phyloP scores from a whole-genome alignment of 2,113 vertebrate species.

The Montifringilla adamsi region DNA sequence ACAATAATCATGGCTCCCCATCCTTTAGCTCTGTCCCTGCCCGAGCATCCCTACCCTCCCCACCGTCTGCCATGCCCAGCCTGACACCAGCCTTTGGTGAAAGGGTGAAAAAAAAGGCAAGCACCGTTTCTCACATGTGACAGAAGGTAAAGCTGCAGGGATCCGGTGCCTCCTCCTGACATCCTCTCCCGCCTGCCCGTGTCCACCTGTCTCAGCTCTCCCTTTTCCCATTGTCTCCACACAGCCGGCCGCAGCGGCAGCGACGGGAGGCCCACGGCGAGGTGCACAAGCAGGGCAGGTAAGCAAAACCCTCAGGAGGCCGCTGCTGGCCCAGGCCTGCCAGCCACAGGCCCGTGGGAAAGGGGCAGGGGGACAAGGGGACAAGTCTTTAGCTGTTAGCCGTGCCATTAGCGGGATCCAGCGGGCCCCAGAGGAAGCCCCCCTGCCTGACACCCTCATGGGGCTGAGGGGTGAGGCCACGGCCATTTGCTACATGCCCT shows the following conservation, averaged over 20 bases:
- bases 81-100: rapidly evolving
- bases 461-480: not conserved
- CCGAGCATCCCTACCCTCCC: rapidly evolving
- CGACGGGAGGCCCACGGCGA: slow-evolving; percentile 75
- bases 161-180: rapidly evolving
- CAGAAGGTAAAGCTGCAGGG: not conserved
- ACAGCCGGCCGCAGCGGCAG: slow-evolving; percentile 65
- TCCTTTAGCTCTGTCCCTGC: not conserved
- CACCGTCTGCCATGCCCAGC: not conserved
- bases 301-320: not conserved
- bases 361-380: not conserved
- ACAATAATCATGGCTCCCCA: not conserved
- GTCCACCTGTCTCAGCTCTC: not conserved
- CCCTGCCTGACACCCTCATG: rapidly evolving
- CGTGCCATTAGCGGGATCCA: rapidly evolving
- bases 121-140: not conserved
- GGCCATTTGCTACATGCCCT: not conserved
- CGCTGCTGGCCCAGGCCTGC: not conserved
- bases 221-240: not conserved
- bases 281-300: slow-evolving; percentile 82
- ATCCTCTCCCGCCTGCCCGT: rapidly evolving
- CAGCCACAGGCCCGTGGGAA: rapidly evolving
- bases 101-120: not conserved
- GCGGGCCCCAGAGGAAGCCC: not conserved
- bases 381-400: not conserved